Conservation (phyloP, 2,888 invertebrate species). For the Thereva nobilitata region DNA sequence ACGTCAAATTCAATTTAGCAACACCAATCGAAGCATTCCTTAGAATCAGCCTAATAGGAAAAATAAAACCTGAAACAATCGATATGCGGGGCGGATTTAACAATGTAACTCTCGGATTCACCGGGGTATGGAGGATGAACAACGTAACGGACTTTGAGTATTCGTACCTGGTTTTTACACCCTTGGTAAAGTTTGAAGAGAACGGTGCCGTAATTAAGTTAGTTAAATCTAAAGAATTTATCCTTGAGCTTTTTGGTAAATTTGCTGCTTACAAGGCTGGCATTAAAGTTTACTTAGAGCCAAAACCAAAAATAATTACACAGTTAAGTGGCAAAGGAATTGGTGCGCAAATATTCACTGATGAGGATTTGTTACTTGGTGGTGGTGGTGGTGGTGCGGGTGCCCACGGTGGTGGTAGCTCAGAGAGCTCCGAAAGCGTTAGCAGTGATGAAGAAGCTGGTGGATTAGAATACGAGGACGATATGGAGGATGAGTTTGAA, state of each 20-base stretch:
- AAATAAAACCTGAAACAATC: constrained; percentile 69
- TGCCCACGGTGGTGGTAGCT: constrained; percentile 50
- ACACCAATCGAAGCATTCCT: constrained; percentile 74
- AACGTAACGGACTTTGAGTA: constrained; percentile 75
- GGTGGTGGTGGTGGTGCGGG: constrained; percentile 49
- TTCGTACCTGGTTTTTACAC: constrained; percentile 75
- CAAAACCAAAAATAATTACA: constrained; percentile 53
- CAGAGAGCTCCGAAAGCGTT: constrained; percentile 3
- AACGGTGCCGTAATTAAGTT: constrained; percentile 73
- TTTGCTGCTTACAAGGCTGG: constrained; percentile 70
- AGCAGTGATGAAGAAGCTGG: constrained; percentile 49
- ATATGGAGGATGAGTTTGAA: constrained; percentile 55
- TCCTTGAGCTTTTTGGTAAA: constrained; percentile 71
- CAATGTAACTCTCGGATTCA: constrained; percentile 73
- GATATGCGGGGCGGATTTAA: constrained; percentile 80
- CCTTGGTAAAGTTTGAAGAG: constrained; percentile 76
- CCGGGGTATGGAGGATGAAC: constrained; percentile 69
- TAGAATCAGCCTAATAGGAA: constrained; percentile 69
- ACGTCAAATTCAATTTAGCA: constrained; percentile 73
- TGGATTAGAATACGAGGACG: constrained; percentile 44
- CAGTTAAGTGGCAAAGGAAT: constrained; percentile 46
- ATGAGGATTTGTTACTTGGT: constrained; percentile 47
- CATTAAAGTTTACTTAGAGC: constrained; percentile 51
- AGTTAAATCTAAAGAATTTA: constrained; percentile 65
- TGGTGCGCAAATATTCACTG: constrained; percentile 33